Percentiles rank a stretch among this genome's conserved stretches.
Evolutionary conservation across 2,888 invertebrate species (phyloP).

Genomic region (Autographa gamma): DNA sequence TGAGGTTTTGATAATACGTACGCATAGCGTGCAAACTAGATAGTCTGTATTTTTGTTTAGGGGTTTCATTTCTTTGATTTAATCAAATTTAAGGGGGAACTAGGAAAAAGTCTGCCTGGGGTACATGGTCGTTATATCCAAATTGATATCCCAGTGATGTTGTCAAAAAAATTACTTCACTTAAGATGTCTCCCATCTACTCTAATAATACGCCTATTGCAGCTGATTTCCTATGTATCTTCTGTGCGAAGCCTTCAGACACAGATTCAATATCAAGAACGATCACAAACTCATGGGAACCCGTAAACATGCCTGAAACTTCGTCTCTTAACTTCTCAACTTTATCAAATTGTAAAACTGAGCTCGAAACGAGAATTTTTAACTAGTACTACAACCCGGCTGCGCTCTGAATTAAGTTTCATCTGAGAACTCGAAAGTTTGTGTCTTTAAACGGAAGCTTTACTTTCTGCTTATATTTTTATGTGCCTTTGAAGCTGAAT

Average conservation of each 20-base stretch:
- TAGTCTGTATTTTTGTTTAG: too few relatives aligned
- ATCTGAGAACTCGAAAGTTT: constrained; percentile 53
- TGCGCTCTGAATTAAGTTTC: constrained; percentile 61
- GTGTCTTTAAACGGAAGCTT: constrained; percentile 18
- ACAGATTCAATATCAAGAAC: background rate
- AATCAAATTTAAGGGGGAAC: too few relatives aligned
- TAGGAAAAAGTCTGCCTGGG: too few relatives aligned
- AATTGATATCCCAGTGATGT: too few relatives aligned
- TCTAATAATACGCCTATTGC: too few relatives aligned
- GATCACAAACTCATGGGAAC: background rate
- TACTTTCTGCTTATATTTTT: constrained; percentile 10
- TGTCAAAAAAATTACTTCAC: too few relatives aligned
- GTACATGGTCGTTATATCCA: too few relatives aligned
- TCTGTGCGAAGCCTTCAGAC: background rate
- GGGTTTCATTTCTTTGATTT: too few relatives aligned
- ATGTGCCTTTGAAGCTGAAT: constrained; percentile 2
- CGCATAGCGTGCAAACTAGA: too few relatives aligned
- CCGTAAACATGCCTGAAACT: constrained; percentile 3
- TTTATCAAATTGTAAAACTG: constrained; percentile 61
- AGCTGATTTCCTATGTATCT: background rate
- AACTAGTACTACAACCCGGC: constrained; percentile 57
- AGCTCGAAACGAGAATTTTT: constrained; percentile 62
- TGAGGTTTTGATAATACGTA: too few relatives aligned
- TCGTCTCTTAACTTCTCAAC: constrained; percentile 42
- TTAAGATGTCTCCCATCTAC: too few relatives aligned